phyloP scores from a whole-genome alignment of 2,888 invertebrate genomes.

The Caenorhabditis virilis region DNA sequence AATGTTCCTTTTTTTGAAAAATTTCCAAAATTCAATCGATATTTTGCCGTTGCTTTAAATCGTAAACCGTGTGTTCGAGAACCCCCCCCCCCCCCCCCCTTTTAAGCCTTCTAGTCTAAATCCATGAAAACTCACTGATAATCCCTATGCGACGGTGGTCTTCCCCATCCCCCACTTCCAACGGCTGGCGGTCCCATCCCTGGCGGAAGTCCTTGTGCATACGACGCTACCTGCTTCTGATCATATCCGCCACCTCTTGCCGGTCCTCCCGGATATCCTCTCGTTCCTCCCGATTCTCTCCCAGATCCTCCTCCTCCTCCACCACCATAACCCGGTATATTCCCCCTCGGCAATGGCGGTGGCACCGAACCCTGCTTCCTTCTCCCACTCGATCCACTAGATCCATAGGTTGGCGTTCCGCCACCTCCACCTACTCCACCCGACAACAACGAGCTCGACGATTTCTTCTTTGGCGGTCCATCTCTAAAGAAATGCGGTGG shows the following conservation, averaged over 20 bases:
- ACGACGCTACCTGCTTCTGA: constrained; percentile 26
- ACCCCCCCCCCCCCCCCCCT: no score
- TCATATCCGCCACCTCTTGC: not conserved
- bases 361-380: not conserved
- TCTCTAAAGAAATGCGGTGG: no score
- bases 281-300: constrained; percentile 4
- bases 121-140: constrained; percentile 30
- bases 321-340: not conserved
- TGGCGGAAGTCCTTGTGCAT: constrained; percentile 37
- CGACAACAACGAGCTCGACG: no score
- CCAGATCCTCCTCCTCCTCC: no score
- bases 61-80: no score
- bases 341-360: no score
- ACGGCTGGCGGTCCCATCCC: constrained; percentile 30
- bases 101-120: not conserved
- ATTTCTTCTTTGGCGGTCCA: no score
- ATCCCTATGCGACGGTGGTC: constrained; percentile 35
- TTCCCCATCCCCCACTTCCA: constrained; percentile 19
- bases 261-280: not conserved
- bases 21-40: no score
- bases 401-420: not conserved
- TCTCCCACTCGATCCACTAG: not conserved
- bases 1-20: no score
- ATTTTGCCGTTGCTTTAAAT: no score
- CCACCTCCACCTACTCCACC: no score